These are phyloP conservation scores for Psittacus erithacus DNA, from an alignment of 2,113 vertebrate genomes.

Conservation along the genomic window DNA sequence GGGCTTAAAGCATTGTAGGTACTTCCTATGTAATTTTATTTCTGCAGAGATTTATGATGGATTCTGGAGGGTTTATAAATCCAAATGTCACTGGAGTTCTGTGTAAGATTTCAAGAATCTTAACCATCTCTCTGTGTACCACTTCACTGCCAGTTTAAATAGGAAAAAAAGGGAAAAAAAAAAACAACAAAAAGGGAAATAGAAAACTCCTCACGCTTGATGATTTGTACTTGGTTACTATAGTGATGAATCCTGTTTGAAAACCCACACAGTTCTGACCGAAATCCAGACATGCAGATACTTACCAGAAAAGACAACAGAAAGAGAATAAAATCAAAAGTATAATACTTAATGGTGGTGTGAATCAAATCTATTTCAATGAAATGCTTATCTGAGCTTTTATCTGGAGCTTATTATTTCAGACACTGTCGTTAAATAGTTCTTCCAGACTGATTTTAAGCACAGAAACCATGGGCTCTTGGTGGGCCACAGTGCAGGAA, in stretches of 20 bases:
- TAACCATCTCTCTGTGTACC: background rate
- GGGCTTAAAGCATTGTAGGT: background rate
- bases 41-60: background rate
- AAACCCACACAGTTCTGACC: conserved; percentile 25
- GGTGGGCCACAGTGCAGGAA: background rate
- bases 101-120: background rate
- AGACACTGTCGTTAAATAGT: background rate
- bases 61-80: background rate
- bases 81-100: background rate
- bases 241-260: conserved; percentile 48
- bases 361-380: background rate
- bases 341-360: background rate
- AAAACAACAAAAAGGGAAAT: background rate
- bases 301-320: conserved; percentile 8
- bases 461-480: background rate
- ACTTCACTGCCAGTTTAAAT: background rate
- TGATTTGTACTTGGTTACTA: conserved; percentile 54
- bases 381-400: background rate
- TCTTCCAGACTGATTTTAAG: background rate
- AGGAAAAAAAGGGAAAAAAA: background rate
- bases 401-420: background rate
- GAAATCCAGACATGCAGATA: conserved; percentile 21
- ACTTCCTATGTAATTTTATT: background rate
- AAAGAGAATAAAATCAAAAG: background rate
- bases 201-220: conserved; percentile 1